Percentiles rank a stretch among this genome's conserved stretches.
phyloP scores from a whole-genome alignment of 2,113 vertebrate species.

The Mus pahari region DNA sequence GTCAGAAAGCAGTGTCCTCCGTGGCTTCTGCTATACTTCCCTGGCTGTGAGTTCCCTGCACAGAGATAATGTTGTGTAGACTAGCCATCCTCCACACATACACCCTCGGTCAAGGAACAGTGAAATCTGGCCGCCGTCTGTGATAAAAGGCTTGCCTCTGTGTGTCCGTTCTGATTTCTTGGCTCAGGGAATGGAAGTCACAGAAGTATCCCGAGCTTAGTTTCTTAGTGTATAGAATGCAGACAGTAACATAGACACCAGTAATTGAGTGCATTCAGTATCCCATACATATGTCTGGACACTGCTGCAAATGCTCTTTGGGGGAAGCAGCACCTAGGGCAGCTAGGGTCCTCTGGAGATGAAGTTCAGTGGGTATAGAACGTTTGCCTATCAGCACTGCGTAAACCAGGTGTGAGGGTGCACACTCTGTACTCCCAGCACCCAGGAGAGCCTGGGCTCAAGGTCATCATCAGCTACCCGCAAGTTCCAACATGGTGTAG shows the following conservation, averaged over 20 bases:
- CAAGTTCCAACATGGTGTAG: not conserved
- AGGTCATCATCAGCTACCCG: not conserved
- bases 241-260: not conserved
- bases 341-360: not conserved
- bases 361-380: not conserved
- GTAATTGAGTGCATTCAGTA: rapidly evolving
- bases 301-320: not conserved
- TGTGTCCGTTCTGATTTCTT: not conserved
- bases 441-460: not conserved
- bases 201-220: not conserved
- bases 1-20: not conserved
- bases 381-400: too few relatives aligned
- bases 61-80: not conserved
- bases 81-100: not conserved
- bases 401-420: not conserved
- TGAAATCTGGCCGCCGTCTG: not conserved
- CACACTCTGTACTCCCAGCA: not conserved
- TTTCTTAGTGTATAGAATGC: not conserved
- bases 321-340: not conserved
- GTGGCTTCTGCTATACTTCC: not conserved
- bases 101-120: not conserved
- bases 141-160: not conserved
- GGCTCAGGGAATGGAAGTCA: not conserved
- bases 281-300: too few relatives aligned
- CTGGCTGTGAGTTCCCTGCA: not conserved